Percentiles rank a stretch among this genome's conserved stretches.
Conservation (phyloP, 2,888 invertebrate genomes). For the Macrosoma leucophasiata region DNA sequence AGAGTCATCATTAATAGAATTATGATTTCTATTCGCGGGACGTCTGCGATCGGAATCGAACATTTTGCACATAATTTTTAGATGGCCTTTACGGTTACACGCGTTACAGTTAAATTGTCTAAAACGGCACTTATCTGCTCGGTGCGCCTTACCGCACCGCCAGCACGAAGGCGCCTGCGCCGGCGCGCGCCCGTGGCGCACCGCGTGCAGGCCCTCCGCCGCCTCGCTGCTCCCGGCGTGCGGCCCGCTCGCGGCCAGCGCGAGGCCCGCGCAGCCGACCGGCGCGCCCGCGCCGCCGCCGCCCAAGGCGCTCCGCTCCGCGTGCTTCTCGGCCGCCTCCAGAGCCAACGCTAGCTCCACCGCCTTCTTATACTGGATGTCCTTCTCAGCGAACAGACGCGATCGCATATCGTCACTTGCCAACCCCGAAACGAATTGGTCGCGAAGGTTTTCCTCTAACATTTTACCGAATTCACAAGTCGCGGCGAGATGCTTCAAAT, state of each 20-base stretch:
- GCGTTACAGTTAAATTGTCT: conserved; percentile 14
- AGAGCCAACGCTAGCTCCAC: conserved; percentile 14
- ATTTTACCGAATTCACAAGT: conserved; percentile 11
- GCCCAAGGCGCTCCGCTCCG: conserved; percentile 2
- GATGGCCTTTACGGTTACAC: conserved; percentile 13
- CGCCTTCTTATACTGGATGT: conserved; percentile 4
- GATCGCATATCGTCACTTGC: conserved; percentile 14
- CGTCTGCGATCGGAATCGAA: background rate
- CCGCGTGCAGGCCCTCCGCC: background rate
- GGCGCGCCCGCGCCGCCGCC: conserved; percentile 5
- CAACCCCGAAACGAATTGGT: conserved; percentile 13
- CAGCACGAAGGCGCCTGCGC: conserved; percentile 4
- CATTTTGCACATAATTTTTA: conserved; percentile 11
- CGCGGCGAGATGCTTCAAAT: conserved; percentile 13
- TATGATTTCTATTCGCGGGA: conserved; percentile 7
- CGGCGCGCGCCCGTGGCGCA: conserved; percentile 1
- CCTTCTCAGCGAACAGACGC: conserved; percentile 13
- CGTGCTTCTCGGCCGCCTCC: conserved; percentile 16
- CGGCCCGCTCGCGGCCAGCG: conserved; percentile 2
- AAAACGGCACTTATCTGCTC: conserved; percentile 11
- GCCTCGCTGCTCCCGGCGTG: too few species aligned
- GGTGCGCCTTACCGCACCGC: conserved; percentile 11
- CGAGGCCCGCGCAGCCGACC: conserved; percentile 5
- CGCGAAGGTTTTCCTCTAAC: conserved; percentile 10
- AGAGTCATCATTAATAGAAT: conserved; percentile 11